phyloP scores from a whole-genome alignment of 2,113 vertebrate genomes.

The Hippocampus zosterae region DNA sequence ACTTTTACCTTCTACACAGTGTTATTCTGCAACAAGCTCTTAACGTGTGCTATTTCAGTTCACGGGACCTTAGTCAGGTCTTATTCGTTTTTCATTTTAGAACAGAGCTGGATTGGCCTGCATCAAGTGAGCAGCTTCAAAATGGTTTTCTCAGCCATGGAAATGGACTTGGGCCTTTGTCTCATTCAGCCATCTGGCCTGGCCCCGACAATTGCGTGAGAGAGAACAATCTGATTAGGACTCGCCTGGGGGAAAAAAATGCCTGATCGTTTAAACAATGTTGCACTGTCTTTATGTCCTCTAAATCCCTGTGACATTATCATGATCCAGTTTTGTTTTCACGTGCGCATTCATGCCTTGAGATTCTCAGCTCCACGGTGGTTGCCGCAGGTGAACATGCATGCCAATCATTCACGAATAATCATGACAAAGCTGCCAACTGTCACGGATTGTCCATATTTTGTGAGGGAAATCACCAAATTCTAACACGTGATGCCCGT shows the following conservation, averaged over 20 bases:
- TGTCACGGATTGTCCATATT: too few species aligned
- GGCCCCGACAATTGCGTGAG: slow-evolving; percentile 13
- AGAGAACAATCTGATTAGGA: slow-evolving; percentile 23
- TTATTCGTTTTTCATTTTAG: slow-evolving; percentile 12
- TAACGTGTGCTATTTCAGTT: slow-evolving; percentile 37
- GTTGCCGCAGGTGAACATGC: background rate
- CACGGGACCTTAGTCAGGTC: slow-evolving; percentile 14
- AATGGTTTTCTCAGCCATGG: slow-evolving; percentile 7
- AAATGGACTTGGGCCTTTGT: slow-evolving; percentile 29
- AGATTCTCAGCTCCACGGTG: background rate
- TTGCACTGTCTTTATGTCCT: slow-evolving; percentile 22
- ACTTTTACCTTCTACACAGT: slow-evolving; percentile 27
- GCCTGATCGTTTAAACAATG: slow-evolving; percentile 36
- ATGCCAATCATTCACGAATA: background rate
- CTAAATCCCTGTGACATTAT: slow-evolving; percentile 31
- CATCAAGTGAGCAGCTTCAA: slow-evolving; percentile 15
- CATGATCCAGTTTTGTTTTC: slow-evolving; percentile 7
- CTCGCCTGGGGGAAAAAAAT: slow-evolving; percentile 15
- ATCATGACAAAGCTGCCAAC: too few species aligned
- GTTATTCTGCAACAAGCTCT: slow-evolving; percentile 50
- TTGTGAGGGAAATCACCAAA: too few species aligned
- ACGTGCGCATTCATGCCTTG: background rate
- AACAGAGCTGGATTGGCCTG: background rate
- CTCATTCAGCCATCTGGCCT: slow-evolving; percentile 38
- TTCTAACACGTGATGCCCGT: too few species aligned